Conservation (phyloP, 1,140 invertebrate genomes). For the Antheraea mylitta region DNA sequence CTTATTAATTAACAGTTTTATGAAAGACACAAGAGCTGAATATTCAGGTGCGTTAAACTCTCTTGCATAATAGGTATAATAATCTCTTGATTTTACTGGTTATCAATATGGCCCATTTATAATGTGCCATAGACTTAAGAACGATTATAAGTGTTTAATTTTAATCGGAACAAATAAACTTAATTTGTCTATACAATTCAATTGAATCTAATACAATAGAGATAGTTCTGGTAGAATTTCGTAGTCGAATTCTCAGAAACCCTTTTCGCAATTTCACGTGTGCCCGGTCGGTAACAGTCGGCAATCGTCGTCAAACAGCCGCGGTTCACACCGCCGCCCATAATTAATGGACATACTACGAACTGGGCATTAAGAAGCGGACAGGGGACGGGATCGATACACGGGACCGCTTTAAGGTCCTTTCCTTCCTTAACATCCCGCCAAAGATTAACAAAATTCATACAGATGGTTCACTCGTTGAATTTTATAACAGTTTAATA, state of each 20-base stretch:
- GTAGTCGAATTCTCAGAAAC: constrained; percentile 19
- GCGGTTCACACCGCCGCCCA: constrained; percentile 51
- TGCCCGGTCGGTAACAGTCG: constrained; percentile 29
- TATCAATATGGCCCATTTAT: too few species aligned
- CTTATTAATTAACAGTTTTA: too few species aligned
- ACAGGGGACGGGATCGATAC: constrained; percentile 56
- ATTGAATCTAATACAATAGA: neutral
- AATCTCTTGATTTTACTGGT: too few species aligned
- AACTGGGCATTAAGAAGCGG: constrained; percentile 18
- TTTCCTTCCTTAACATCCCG: constrained; percentile 14
- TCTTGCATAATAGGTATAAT: too few species aligned
- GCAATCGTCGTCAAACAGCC: constrained; percentile 37
- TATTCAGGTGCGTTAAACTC: too few species aligned
- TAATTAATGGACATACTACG: constrained; percentile 71
- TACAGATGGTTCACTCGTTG: neutral
- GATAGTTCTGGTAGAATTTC: neutral
- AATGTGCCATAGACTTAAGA: too few species aligned
- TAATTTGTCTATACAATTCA: neutral
- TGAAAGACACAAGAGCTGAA: too few species aligned
- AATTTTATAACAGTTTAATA: neutral
- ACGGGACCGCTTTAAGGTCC: constrained; percentile 59
- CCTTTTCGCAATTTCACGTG: constrained; percentile 46
- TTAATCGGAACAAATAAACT: too few species aligned
- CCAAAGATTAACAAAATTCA: constrained; percentile 9
- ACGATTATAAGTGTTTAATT: too few species aligned